Conservation (phyloP, 2,113 vertebrate genomes). For the Myrmophylax atrothorax region DNA sequence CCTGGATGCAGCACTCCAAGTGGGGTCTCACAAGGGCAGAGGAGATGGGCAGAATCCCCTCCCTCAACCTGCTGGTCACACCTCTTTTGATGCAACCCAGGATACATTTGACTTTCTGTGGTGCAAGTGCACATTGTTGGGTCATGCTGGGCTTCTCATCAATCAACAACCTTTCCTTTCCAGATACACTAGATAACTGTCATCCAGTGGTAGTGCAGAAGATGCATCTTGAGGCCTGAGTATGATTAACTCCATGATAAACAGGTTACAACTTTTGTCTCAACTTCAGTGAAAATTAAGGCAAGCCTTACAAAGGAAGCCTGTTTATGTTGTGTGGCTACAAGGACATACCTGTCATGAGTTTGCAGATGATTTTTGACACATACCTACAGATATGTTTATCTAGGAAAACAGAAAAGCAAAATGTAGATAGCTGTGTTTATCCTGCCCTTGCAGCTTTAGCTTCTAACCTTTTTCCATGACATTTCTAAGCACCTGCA, state of each 20-base stretch:
- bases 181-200: neutral
- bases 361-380: neutral
- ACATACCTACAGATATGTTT: neutral
- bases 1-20: neutral
- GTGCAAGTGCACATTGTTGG: neutral
- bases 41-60: neutral
- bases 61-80: neutral
- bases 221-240: neutral
- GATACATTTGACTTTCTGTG: neutral
- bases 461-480: neutral
- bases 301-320: neutral
- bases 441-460: neutral
- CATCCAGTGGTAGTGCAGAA: neutral
- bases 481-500: neutral
- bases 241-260: neutral
- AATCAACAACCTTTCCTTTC: neutral
- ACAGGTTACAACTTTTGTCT: neutral
- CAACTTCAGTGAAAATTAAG: neutral
- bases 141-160: neutral
- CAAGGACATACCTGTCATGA: fast-evolving
- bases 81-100: neutral
- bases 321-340: neutral
- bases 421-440: neutral
- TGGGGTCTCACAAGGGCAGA: neutral
- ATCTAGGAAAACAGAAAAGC: neutral